Conservation (phyloP, 2,797 vertebrate genomes). For the Mycteria americana region DNA sequence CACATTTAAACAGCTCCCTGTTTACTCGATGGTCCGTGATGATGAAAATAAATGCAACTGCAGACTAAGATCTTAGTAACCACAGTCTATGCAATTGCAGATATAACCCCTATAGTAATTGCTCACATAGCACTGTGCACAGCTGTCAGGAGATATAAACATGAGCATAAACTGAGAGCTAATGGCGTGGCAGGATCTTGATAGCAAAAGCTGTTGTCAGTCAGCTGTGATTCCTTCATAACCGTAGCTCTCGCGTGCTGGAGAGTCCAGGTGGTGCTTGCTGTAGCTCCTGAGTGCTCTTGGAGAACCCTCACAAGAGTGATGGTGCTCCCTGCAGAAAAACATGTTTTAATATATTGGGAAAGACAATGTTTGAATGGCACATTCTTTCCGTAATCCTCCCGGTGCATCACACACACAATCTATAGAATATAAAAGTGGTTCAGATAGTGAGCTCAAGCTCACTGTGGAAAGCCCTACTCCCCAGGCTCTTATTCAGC, state of each 20-base stretch:
- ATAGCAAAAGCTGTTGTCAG: background rate
- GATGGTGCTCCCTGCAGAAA: background rate
- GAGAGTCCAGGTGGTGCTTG: background rate
- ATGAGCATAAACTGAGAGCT: background rate
- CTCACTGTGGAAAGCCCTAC: background rate
- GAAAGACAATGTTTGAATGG: background rate
- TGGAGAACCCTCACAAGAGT: background rate
- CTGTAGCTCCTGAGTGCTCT: background rate
- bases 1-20: background rate
- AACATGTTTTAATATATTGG: background rate
- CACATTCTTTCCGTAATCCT: background rate
- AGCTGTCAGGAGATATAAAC: background rate
- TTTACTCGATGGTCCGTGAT: background rate
- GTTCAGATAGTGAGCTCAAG: background rate
- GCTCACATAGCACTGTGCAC: background rate
- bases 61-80: background rate
- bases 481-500: background rate
- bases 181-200: background rate
- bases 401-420: background rate
- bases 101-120: background rate
- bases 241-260: accelerated
- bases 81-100: background rate
- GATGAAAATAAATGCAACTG: background rate
- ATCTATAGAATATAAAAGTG: background rate
- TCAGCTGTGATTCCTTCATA: background rate